A percentile compares a stretch with the other conserved stretches of the same genome.
These are phyloP conservation scores for Synergus umbraculus DNA, from an alignment of 2,888 invertebrate genomes.

Conservation along the genomic window DNA sequence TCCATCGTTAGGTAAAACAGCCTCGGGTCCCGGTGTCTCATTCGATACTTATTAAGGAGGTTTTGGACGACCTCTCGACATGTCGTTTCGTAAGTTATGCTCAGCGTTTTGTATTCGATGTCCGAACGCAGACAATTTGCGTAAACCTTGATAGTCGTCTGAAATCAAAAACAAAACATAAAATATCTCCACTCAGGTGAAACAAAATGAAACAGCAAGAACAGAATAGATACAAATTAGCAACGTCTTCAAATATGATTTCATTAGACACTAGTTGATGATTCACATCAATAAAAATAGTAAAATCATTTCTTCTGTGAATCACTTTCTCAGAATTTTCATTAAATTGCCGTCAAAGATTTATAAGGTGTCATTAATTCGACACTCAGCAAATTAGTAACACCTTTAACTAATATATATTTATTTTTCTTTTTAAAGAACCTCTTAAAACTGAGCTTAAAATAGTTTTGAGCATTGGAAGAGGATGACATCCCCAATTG, in stretches of 20 bases:
- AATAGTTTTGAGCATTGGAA: constrained; percentile 1
- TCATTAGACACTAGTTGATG: neutral
- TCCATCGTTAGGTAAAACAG: constrained; percentile 97
- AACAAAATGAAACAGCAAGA: no score
- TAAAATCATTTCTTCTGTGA: neutral
- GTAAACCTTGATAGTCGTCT: constrained; percentile 95
- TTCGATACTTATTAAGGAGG: constrained; percentile 91
- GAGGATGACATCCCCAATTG: constrained; percentile 38
- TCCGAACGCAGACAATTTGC: constrained; percentile 93
- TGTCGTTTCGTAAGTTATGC: constrained; percentile 92
- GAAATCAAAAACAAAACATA: constrained; percentile 68
- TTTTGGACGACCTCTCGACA: constrained; percentile 92
- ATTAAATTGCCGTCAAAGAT: constrained; percentile 2
- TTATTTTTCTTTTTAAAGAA: neutral
- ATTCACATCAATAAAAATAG: neutral
- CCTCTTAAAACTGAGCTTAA: neutral
- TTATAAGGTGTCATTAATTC: neutral
- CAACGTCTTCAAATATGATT: neutral
- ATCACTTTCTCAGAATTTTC: neutral
- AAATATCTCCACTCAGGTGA: neutral
- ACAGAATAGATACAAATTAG: neutral
- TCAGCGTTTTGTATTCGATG: constrained; percentile 96
- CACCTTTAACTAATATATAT: no score
- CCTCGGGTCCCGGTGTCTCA: constrained; percentile 94
- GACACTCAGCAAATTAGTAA: neutral